These are phyloP conservation scores for Paradoxurus hermaphroditus DNA, from an alignment of 2,113 vertebrate genomes.

Conservation along the genomic window DNA sequence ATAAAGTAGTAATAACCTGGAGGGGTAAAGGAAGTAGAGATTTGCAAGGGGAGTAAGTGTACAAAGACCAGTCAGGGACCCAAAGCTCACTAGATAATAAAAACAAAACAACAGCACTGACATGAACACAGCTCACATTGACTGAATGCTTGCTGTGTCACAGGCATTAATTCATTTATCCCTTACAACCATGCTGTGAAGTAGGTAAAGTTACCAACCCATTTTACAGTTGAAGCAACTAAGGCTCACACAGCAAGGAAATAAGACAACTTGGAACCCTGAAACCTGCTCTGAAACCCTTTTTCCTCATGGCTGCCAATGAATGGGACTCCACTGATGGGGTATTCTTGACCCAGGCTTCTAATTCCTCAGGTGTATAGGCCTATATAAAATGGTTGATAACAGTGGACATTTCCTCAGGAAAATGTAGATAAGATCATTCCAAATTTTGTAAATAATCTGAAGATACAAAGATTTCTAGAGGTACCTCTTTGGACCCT, in stretches of 20 bases:
- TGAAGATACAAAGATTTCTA: not conserved
- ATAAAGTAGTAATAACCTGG: not conserved
- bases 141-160: not conserved
- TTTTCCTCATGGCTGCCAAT: not conserved
- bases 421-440: not conserved
- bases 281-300: not conserved
- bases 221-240: not conserved
- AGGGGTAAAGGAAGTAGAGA: not conserved
- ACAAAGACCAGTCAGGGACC: not conserved
- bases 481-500: not conserved
- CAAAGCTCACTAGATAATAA: not conserved
- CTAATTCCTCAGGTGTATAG: not conserved
- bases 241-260: not conserved
- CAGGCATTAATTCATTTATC: not conserved
- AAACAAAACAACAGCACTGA: not conserved
- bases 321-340: not conserved
- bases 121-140: not conserved
- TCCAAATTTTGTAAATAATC: not conserved
- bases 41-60: not conserved
- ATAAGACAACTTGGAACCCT: not conserved
- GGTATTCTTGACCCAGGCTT: not conserved
- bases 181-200: not conserved
- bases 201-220: not conserved
- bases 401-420: not conserved
- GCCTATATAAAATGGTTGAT: not conserved